phyloP scores from a whole-genome alignment of 1,140 invertebrate species.

The Scylla paramamosain region DNA sequence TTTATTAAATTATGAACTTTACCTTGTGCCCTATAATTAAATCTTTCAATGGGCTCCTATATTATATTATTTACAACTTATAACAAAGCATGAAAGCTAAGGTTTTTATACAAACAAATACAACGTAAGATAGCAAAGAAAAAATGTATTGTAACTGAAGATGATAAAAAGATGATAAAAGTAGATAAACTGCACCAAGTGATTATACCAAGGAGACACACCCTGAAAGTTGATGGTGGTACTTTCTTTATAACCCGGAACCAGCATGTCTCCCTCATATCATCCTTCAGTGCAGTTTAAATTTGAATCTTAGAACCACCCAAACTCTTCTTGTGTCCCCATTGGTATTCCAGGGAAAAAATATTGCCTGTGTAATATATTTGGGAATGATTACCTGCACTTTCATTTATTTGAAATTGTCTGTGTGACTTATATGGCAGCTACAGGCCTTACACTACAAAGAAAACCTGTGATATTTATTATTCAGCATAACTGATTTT shows the following conservation, averaged over 20 bases:
- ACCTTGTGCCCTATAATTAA: conserved; percentile 67
- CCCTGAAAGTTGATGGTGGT: conserved; percentile 53
- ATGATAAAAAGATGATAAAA: conserved; percentile 40
- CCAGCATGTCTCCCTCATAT: conserved; percentile 49
- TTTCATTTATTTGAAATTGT: not conserved
- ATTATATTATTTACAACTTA: conserved; percentile 76
- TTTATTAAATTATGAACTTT: conserved; percentile 55
- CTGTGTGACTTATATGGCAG: conserved; percentile 30
- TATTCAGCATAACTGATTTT: not conserved
- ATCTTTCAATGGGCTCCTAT: conserved; percentile 60
- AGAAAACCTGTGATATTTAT: not conserved
- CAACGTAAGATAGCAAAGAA: conserved; percentile 56
- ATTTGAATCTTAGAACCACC: conserved; percentile 62
- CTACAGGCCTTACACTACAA: not conserved
- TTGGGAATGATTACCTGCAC: conserved; percentile 47
- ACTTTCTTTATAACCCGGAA: conserved; percentile 65
- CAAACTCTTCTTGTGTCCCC: conserved; percentile 15
- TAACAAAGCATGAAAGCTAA: conserved; percentile 73
- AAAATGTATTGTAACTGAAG: conserved; percentile 51
- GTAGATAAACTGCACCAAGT: not conserved
- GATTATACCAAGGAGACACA: conserved; percentile 25
- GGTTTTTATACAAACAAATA: conserved; percentile 72
- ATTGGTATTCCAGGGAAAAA: not conserved
- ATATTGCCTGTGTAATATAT: not conserved
- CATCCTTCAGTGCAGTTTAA: not conserved